These are phyloP conservation scores for Pterocles gutturalis DNA, from an alignment of 2,113 vertebrate species.

Conservation along the genomic window DNA sequence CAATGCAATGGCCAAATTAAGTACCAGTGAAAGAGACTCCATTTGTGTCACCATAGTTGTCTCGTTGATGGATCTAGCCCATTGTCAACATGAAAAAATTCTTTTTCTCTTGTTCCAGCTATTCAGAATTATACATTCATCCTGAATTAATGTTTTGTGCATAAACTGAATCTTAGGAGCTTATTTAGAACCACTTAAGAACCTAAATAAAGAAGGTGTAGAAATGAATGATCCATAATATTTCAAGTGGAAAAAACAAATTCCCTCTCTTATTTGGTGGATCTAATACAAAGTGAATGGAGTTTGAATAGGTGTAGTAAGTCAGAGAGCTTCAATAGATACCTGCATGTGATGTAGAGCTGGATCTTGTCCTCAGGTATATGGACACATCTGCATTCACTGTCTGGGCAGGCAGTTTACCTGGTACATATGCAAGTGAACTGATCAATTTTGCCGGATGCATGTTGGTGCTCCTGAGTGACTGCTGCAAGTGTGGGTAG, in stretches of 20 bases:
- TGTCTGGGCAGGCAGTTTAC: background rate
- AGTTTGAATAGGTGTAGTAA: background rate
- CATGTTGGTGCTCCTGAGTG: background rate
- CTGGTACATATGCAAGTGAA: background rate
- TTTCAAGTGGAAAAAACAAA: conserved; percentile 30
- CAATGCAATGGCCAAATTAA: background rate
- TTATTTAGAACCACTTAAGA: conserved; percentile 34
- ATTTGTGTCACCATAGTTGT: background rate
- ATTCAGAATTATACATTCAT: conserved; percentile 15
- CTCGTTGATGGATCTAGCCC: background rate
- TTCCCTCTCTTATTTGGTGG: background rate
- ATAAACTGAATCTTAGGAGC: background rate
- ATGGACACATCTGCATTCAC: background rate
- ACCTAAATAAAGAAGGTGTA: background rate
- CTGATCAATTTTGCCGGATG: background rate
- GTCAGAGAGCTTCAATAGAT: background rate
- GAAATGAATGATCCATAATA: conserved; percentile 4
- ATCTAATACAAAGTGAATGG: background rate
- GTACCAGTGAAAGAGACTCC: background rate
- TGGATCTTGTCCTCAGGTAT: background rate
- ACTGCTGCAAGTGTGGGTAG: background rate
- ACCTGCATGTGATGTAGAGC: background rate
- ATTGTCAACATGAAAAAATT: background rate
- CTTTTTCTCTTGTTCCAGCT: background rate
- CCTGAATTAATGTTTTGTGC: conserved; percentile 25